A percentile compares a stretch with the other conserved stretches of the same genome.
phyloP scores from a whole-genome alignment of 1,140 invertebrate species.

The Halictus rubicundus region DNA sequence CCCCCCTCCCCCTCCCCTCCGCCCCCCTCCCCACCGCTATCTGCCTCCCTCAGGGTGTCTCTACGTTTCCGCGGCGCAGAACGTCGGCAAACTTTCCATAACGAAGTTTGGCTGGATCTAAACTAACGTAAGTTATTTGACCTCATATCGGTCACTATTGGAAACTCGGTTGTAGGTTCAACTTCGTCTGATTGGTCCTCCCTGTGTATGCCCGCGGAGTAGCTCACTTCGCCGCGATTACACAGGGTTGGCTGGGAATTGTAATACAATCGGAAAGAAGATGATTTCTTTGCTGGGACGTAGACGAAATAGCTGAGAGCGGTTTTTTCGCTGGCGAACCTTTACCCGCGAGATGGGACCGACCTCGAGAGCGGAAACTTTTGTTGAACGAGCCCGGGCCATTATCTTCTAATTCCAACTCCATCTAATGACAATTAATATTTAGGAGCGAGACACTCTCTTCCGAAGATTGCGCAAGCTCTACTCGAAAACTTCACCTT shows the following conservation, averaged over 20 bases:
- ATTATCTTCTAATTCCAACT: too few relatives aligned
- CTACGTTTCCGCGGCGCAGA: constrained; percentile 20
- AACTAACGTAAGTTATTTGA: constrained; percentile 73
- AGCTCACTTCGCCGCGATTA: constrained; percentile 8
- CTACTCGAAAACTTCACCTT: too few relatives aligned
- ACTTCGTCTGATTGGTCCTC: constrained; percentile 44
- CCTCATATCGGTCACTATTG: constrained; percentile 73
- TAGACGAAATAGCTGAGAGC: not conserved
- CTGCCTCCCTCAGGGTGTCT: not conserved
- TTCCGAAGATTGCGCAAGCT: too few relatives aligned
- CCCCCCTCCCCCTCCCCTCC: too few relatives aligned
- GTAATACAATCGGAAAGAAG: not conserved
- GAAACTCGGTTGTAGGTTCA: constrained; percentile 68
- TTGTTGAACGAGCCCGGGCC: too few relatives aligned
- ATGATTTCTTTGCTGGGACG: not conserved
- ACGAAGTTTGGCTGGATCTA: constrained; percentile 71
- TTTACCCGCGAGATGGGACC: too few relatives aligned
- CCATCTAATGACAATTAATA: too few relatives aligned
- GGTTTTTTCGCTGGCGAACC: not conserved
- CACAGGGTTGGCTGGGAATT: not conserved
- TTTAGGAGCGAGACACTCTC: too few relatives aligned
- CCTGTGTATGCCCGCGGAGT: not conserved
- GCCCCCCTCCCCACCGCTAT: too few relatives aligned
- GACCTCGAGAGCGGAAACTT: too few relatives aligned
- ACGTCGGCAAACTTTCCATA: constrained; percentile 67